phyloP scores from a whole-genome alignment of 2,888 invertebrate species.

The Luperina testacea region DNA sequence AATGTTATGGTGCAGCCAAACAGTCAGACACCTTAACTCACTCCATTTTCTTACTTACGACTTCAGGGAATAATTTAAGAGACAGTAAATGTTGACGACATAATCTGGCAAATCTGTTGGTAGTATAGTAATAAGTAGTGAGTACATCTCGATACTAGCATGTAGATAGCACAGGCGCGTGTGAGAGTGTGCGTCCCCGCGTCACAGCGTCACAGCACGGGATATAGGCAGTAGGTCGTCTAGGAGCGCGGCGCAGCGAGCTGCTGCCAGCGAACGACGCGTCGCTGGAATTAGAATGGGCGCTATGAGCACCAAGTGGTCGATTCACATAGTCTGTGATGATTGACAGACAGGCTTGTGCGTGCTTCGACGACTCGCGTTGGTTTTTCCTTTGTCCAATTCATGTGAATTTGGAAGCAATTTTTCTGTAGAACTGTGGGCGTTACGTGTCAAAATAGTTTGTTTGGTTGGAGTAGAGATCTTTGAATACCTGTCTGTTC shows the following conservation, averaged over 20 bases:
- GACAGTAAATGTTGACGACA: conserved; percentile 38
- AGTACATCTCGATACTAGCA: background rate
- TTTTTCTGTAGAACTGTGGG: conserved; percentile 37
- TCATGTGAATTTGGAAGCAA: conserved; percentile 26
- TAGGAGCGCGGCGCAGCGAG: conserved; percentile 11
- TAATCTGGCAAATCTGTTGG: conserved; percentile 41
- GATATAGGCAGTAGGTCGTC: conserved; percentile 35
- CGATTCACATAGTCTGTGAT: conserved; percentile 50
- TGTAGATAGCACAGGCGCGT: background rate
- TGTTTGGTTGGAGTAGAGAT: background rate
- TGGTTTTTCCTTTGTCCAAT: conserved; percentile 37
- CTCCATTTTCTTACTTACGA: conserved; percentile 37
- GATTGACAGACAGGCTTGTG: conserved; percentile 58
- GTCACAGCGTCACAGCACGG: conserved; percentile 9
- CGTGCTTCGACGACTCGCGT: conserved; percentile 30
- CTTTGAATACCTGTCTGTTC: background rate
- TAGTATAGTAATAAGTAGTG: conserved; percentile 38
- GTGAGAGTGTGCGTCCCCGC: conserved; percentile 8
- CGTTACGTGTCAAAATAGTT: conserved; percentile 2
- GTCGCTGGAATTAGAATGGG: conserved; percentile 47
- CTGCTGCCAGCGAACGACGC: conserved; percentile 14
- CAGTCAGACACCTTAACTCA: conserved; percentile 14
- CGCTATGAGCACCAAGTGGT: conserved; percentile 29
- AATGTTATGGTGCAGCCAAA: background rate
- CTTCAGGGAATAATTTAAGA: conserved; percentile 28